Conservation (phyloP, 1,140 invertebrate genomes). For the Apis laboriosa region DNA sequence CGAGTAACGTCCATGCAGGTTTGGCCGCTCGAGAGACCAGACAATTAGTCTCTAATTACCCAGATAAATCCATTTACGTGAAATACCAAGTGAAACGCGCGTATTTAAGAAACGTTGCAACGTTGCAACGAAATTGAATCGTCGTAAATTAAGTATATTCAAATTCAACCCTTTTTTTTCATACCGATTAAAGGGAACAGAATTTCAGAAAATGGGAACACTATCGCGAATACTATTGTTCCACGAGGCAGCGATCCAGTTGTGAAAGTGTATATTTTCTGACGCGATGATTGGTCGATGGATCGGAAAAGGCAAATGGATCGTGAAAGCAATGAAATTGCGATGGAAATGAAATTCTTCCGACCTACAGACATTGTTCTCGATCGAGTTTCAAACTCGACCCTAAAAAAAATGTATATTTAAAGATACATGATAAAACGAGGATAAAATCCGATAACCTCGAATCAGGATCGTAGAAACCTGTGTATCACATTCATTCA, state of each 20-base stretch:
- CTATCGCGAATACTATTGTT: not conserved
- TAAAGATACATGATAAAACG: not conserved
- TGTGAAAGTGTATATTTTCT: conserved; percentile 8
- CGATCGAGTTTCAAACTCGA: not conserved
- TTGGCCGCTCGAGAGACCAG: not conserved
- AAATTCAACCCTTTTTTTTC: not conserved
- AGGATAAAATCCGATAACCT: not conserved
- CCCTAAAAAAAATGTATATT: not conserved
- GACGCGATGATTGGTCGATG: conserved; percentile 30
- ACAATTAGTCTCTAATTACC: conserved; percentile 24
- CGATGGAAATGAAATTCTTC: conserved; percentile 11
- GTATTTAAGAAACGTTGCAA: not conserved
- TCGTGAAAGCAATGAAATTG: conserved; percentile 21
- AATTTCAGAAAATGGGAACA: not conserved
- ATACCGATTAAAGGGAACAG: not conserved
- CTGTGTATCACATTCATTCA: not conserved
- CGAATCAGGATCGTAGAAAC: not conserved
- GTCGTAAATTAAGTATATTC: not conserved
- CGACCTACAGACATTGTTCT: conserved; percentile 3
- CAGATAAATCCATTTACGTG: not conserved
- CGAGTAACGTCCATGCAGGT: not conserved
- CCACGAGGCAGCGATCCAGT: not conserved
- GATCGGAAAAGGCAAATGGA: conserved; percentile 36
- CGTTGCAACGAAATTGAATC: not conserved
- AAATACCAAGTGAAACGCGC: not conserved